Evolutionary conservation across 2,888 invertebrate genomes (phyloP), one percentile per base, ranked within the genome.

Genomic region (Vesta saturnalis): DNA sequence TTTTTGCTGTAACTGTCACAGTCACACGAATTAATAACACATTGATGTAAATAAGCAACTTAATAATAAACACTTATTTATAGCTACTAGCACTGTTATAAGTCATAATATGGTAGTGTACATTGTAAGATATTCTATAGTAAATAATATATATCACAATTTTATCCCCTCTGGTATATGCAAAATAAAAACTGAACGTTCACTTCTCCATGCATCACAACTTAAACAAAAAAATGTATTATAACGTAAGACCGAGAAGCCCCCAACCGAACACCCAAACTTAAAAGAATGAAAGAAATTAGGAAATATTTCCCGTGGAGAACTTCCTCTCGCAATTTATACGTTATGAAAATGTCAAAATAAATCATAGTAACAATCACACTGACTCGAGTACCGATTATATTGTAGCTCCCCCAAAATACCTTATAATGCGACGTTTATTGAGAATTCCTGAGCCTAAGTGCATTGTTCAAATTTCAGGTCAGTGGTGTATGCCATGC

Each of bases 201-300:
- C n/a, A n/a, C n/a, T n/a, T n/a, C n/a, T n/a, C n/a, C n/a, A n/a
- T n/a, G n/a, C n/a, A n/a, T n/a, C n/a, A n/a, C n/a, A n/a, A n/a
- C n/a, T n/a, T n/a, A n/a, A n/a, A n/a, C n/a, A n/a, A 30, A 30
- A 30, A 30, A 30, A 30, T 30, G 30, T 30, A 30, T 30, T 30
- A 30, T 30, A 30, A 30, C 10, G 6, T 30, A 30, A n/a, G n/a
- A n/a, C n/a, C n/a, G n/a, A n/a, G n/a, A n/a, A n/a, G n/a, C 30
- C 30, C 30, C 30, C 30, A 6, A 30, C 30, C 30, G 30, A 30
- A 10, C 5, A 30, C 5, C 30, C 6, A 10, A 30, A 30, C 10
- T 30, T 10, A 30, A 74, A 76, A 75, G 77, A 77, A 77, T 73
- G 74, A 71, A 77, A 77, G 77, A 76, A 78, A 77, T 77, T 76